Evolutionary conservation across 2,113 vertebrate genomes (phyloP).

Genomic region (Empidonax traillii): DNA sequence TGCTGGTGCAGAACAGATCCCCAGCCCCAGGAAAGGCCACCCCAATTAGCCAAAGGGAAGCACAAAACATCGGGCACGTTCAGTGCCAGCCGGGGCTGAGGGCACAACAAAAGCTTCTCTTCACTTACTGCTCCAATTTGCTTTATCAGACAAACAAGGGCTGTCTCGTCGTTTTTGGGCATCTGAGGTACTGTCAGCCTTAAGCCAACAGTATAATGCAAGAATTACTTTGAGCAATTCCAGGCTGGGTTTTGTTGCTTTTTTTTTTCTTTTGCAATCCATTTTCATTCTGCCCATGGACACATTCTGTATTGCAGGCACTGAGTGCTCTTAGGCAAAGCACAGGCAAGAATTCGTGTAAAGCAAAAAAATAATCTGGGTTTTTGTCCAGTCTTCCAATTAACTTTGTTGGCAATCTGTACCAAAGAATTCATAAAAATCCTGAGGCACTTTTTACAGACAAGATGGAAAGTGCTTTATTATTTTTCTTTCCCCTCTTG

Average conservation of each 20-base stretch:
- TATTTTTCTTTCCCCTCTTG: neutral
- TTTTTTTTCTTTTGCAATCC: neutral
- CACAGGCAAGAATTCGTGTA: neutral
- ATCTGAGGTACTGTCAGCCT: neutral
- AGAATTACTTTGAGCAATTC: neutral
- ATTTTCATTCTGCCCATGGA: slow-evolving; percentile 24
- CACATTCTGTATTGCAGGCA: neutral
- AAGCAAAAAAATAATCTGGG: neutral
- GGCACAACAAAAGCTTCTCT: neutral
- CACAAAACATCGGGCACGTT: neutral
- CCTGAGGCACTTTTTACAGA: slow-evolving; percentile 14
- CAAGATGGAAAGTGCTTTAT: neutral
- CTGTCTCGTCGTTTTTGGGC: neutral
- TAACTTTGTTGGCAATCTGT: slow-evolving; percentile 31
- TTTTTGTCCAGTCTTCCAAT: slow-evolving; percentile 25
- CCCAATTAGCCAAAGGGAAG: neutral
- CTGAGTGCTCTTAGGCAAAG: slow-evolving; percentile 43
- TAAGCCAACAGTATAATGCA: neutral
- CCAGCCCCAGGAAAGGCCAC: neutral
- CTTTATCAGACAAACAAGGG: neutral
- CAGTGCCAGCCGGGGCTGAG: neutral
- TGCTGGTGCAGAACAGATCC: neutral
- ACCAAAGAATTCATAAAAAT: neutral
- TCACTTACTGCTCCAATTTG: neutral
- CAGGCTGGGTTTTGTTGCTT: neutral